A percentile compares a stretch with the other conserved stretches of the same genome.
These are phyloP conservation scores for Carollia perspicillata DNA, from an alignment of 2,113 vertebrate species.

Conservation along the genomic window DNA sequence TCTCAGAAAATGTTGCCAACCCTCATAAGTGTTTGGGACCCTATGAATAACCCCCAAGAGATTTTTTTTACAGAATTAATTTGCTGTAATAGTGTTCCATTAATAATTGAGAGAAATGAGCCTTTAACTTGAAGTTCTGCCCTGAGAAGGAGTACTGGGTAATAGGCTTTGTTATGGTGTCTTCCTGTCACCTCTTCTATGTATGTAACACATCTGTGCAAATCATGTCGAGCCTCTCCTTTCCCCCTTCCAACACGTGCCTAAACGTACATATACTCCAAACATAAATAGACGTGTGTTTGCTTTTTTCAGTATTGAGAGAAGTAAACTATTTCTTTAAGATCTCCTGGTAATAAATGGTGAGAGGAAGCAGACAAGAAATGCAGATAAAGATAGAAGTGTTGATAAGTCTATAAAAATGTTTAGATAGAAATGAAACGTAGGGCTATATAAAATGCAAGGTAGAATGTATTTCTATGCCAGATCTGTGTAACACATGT, in stretches of 20 bases:
- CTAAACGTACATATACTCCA: background rate
- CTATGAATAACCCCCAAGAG: background rate
- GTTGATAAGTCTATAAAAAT: background rate
- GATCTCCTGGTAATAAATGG: background rate
- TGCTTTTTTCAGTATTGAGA: background rate
- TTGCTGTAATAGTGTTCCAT: background rate
- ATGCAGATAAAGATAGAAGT: background rate
- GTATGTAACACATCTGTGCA: background rate
- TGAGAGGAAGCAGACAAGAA: background rate
- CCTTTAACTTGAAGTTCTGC: background rate
- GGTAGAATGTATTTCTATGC: background rate
- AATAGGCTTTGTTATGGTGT: background rate
- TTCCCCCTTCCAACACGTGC: background rate
- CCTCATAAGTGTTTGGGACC: background rate
- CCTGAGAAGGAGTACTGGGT: background rate
- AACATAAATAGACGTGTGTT: background rate
- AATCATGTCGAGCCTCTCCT: background rate
- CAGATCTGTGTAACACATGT: background rate
- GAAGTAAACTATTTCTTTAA: background rate
- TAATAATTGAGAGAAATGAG: background rate
- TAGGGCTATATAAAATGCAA: background rate
- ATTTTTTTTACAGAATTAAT: background rate
- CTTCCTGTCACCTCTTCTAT: background rate
- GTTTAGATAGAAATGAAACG: background rate
- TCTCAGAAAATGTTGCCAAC: background rate